These are phyloP conservation scores for Pteromalus puparum DNA, from an alignment of 1,140 invertebrate genomes.

Conservation along the genomic window DNA sequence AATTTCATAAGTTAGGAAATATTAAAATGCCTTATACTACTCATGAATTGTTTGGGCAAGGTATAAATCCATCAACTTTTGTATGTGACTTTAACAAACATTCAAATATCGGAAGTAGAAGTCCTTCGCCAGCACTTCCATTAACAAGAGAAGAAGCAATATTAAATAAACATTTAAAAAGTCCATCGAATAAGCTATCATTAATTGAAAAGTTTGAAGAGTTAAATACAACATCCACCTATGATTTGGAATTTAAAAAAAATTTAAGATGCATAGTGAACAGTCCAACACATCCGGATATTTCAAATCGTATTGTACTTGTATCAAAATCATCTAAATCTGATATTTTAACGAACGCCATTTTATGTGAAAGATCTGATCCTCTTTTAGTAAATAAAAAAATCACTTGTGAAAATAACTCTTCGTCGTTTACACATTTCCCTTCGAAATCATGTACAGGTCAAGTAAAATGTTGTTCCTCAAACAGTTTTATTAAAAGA, in stretches of 20 bases:
- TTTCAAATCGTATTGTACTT: background rate
- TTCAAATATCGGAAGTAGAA: constrained; percentile 56
- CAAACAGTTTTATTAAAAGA: background rate
- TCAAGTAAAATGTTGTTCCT: background rate
- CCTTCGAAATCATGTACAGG: background rate
- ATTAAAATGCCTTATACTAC: background rate
- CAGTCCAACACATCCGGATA: background rate
- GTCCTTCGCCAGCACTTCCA: constrained; percentile 66
- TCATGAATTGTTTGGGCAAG: background rate
- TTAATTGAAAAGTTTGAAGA: background rate
- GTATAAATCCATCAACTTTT: background rate
- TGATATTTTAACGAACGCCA: background rate
- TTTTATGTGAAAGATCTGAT: background rate
- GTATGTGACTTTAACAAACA: background rate
- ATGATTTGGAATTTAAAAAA: background rate
- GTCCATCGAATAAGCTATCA: background rate
- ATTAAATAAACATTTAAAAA: constrained; percentile 53
- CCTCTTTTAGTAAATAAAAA: too few relatives aligned
- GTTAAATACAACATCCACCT: background rate
- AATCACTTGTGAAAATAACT: background rate
- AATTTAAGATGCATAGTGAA: background rate
- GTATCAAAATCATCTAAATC: background rate
- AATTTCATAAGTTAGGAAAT: background rate
- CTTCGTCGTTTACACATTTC: background rate
- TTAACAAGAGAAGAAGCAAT: constrained; percentile 65